Evolutionary conservation across 64 coral and sea anemone species (phyloP).

Genomic region (Trachythela sp.): DNA sequence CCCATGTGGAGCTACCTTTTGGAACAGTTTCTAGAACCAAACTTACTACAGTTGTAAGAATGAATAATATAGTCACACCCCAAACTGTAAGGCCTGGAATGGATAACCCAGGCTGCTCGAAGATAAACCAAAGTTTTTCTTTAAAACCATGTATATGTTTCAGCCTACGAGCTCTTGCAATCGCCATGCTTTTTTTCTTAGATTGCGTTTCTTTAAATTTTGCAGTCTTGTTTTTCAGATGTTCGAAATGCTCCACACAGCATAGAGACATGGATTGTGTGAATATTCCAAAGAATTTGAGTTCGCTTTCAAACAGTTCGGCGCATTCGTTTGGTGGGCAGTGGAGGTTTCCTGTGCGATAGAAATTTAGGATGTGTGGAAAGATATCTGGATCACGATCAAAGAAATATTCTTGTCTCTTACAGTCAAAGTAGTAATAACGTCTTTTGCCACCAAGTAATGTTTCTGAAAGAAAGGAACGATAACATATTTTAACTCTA

Average conservation of each 20-base stretch:
- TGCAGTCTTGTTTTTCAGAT: neutral
- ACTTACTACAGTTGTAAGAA: neutral
- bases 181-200: neutral
- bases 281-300: constrained; percentile 6
- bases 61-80: neutral
- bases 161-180: neutral
- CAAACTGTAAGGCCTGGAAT: neutral
- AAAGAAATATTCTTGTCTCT: constrained; percentile 10
- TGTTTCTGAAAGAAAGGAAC: neutral
- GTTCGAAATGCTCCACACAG: neutral
- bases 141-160: neutral
- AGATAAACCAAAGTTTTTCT: constrained; percentile 14
- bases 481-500: too few relatives aligned
- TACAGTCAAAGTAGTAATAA: neutral
- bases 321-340: neutral
- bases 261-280: neutral
- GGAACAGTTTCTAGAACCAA: neutral
- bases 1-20: neutral
- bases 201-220: neutral
- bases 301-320: constrained; percentile 10
- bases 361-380: neutral
- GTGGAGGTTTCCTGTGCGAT: neutral
- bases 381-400: constrained; percentile 18
- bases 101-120: neutral
- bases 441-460: constrained; percentile 11